Percentiles rank a stretch among this genome's conserved stretches.
These are phyloP conservation scores for Andricus curvator DNA, from an alignment of 2,888 invertebrate species.

Conservation along the genomic window DNA sequence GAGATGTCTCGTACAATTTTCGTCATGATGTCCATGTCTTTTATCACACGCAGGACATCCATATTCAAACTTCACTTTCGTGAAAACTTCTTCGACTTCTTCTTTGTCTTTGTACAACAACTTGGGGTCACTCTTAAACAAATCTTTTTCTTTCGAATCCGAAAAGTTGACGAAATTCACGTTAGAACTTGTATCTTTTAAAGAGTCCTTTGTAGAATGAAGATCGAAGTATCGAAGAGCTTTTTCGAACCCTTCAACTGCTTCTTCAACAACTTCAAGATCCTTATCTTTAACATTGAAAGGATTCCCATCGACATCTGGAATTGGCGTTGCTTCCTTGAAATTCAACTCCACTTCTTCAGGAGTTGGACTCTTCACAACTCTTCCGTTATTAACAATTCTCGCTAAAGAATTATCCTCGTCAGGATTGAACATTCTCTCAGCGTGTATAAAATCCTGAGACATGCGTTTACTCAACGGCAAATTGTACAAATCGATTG, in stretches of 20 bases:
- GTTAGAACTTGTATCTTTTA: slow-evolving; percentile 56
- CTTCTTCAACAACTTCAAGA: slow-evolving; percentile 47
- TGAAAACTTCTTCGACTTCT: slow-evolving; percentile 69
- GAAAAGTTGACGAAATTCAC: slow-evolving; percentile 54
- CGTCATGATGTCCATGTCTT: slow-evolving; percentile 58
- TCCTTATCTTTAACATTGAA: slow-evolving; percentile 27
- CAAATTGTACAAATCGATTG: slow-evolving; percentile 70
- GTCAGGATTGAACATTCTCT: slow-evolving; percentile 70
- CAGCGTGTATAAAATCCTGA: slow-evolving; percentile 69
- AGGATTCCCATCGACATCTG: slow-evolving; percentile 48
- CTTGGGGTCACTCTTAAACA: slow-evolving; percentile 44
- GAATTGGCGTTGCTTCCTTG: slow-evolving; percentile 58
- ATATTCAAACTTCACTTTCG: slow-evolving; percentile 64
- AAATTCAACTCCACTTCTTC: slow-evolving; percentile 71
- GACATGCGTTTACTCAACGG: slow-evolving; percentile 70
- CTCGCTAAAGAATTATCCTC: slow-evolving; percentile 71
- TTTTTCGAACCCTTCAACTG: slow-evolving; percentile 64
- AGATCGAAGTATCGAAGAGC: slow-evolving; percentile 71
- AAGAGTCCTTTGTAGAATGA: slow-evolving; percentile 50
- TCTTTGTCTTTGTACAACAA: slow-evolving; percentile 64
- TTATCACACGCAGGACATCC: slow-evolving; percentile 70
- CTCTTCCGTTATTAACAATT: slow-evolving; percentile 70
- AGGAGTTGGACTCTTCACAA: slow-evolving; percentile 68
- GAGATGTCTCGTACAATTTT: slow-evolving; percentile 51
- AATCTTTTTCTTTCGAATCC: slow-evolving; percentile 49